Evolutionary conservation across 2,797 vertebrate genomes (phyloP).

Genomic region (Nyctibius grandis): DNA sequence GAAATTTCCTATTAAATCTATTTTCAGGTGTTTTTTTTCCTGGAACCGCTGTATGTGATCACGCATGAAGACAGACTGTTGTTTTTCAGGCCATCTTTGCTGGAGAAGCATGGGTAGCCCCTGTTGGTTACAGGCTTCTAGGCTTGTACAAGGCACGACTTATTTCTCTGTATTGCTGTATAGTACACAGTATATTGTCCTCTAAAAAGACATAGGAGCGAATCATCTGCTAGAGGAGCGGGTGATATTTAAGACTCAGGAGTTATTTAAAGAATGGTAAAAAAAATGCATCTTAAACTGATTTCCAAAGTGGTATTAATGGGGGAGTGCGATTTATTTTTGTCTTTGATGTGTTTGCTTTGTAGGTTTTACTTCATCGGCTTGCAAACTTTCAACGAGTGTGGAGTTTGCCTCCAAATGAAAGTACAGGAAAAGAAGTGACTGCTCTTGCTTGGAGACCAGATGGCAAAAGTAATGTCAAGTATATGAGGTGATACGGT

Average conservation of each 20-base stretch:
- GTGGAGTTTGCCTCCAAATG: constrained; percentile 93
- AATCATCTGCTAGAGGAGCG: not conserved
- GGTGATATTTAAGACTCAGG: not conserved
- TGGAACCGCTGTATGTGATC: not conserved
- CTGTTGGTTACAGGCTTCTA: no score
- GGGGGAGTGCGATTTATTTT: not conserved
- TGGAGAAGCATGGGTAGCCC: not conserved
- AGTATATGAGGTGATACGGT: not conserved
- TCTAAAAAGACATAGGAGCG: not conserved
- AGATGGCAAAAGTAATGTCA: constrained; percentile 92
- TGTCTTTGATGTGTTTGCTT: not conserved
- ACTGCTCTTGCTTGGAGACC: constrained; percentile 97
- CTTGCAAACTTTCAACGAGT: constrained; percentile 95
- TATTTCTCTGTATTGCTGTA: not conserved
- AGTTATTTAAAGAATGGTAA: not conserved
- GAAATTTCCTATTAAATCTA: not conserved
- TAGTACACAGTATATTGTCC: not conserved
- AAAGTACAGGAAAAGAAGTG: constrained; percentile 94
- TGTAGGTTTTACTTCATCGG: constrained; percentile 93
- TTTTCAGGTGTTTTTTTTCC: rapidly evolving
- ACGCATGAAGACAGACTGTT: rapidly evolving
- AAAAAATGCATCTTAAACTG: not conserved
- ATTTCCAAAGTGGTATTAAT: not conserved
- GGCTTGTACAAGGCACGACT: not conserved
- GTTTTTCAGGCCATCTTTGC: not conserved